Base-by-base conservation (phyloP, 2,797 vertebrate species). In the Limosa lapponica region DNA sequence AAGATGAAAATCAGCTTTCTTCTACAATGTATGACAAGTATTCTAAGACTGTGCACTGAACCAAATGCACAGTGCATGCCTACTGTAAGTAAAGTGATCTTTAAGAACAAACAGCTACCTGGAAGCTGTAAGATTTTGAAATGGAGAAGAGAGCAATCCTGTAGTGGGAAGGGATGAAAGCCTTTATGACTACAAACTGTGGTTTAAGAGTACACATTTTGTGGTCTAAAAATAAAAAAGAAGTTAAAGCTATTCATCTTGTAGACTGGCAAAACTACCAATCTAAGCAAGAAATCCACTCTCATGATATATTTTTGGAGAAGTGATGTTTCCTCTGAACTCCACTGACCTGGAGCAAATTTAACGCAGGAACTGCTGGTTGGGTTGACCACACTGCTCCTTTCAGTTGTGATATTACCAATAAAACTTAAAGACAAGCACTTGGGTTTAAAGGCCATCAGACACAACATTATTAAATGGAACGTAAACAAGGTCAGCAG, bases 351-450 rank as follows among this genome's bases (percentile, higher is more conserved):
- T 13, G 2, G 54, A 95, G 51, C 85, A 91, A 93, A 86, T 87
- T 84, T 79, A 93, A 95, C 0, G 0, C 58, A 84, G 73, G 89
- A 88, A 69, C 46, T 88, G 39, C 73, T 84, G 59, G 58, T 90
- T 82, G 81, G 71, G 54, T 70, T 96, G 93, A 93, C 77, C 91
- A 96, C 55, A 16, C 44, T 52, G 46, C 41, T 92, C 74, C 65
- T 81, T 89, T 93, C 64, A 65, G 52, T 78, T 89, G 59, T 92
- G 92, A 84, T 94, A 82, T 89, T 96, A 89, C 62, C 93, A 90
- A 95, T 97, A 96, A 96, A 96, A 94, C 73, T 89, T 95, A 79
- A 91, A 97, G 91, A 94, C 82, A 89, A 89, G 62, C 51, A 66
- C 66, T 89, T 93, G 70, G 66, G 58, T 91, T 95, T 96, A 96